Conservation (phyloP, 2,888 invertebrate species). For the Limenitis arthemis region DNA sequence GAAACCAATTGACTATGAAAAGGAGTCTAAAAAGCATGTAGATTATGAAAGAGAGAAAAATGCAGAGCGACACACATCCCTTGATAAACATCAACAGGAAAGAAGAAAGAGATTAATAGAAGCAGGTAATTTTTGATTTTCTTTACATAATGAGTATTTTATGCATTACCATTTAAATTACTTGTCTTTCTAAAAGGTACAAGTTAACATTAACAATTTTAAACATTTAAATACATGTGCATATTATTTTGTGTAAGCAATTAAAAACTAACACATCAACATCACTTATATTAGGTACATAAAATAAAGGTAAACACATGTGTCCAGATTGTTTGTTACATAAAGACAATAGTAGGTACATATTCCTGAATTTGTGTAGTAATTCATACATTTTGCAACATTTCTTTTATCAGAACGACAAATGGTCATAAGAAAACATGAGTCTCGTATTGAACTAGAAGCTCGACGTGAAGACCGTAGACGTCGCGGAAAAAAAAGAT, state of each 20-base stretch:
- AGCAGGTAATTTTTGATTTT: constrained; percentile 64
- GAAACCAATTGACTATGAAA: constrained; percentile 61
- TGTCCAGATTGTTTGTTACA: no score
- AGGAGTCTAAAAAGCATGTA: constrained; percentile 51
- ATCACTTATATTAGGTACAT: no score
- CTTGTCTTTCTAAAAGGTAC: background rate
- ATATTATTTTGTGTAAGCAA: background rate
- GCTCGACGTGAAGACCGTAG: constrained; percentile 77
- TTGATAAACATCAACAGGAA: constrained; percentile 69
- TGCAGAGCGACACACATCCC: constrained; percentile 46
- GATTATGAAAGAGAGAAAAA: constrained; percentile 65
- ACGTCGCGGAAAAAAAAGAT: constrained; percentile 62
- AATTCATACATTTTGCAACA: background rate
- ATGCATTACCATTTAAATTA: background rate
- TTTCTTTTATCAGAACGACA: constrained; percentile 72
- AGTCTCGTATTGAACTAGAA: constrained; percentile 80
- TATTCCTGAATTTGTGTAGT: background rate
- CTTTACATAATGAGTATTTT: no score
- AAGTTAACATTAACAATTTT: no score
- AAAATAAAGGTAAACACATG: no score
- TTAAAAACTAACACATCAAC: no score
- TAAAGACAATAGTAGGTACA: no score
- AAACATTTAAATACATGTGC: background rate
- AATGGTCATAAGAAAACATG: constrained; percentile 84
- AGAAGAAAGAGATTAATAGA: constrained; percentile 78